These are phyloP conservation scores for Rhegmatorhina hoffmannsi DNA, from an alignment of 2,113 vertebrate species.

Conservation along the genomic window DNA sequence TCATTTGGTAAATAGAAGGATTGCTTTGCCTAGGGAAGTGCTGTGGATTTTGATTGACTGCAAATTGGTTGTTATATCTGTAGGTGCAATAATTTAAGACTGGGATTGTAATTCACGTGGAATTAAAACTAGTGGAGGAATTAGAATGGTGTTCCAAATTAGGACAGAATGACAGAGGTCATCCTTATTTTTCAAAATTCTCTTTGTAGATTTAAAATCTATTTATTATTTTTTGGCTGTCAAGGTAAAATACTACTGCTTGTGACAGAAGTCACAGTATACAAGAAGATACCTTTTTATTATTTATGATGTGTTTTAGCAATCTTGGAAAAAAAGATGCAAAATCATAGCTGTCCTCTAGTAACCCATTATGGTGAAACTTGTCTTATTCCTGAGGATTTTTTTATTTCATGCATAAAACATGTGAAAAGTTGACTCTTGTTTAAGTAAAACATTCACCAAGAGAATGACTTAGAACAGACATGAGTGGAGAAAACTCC, in stretches of 20 bases:
- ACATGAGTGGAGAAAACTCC: neutral
- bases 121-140: neutral
- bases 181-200: neutral
- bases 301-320: neutral
- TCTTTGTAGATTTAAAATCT: neutral
- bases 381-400: neutral
- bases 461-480: neutral
- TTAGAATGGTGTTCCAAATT: neutral
- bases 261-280: neutral
- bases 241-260: neutral
- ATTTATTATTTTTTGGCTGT: neutral
- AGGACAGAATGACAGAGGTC: neutral
- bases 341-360: neutral
- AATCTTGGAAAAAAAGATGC: neutral
- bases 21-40: fast-evolving
- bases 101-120: neutral
- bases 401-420: neutral
- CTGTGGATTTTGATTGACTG: neutral
- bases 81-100: neutral
- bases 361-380: neutral
- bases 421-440: neutral
- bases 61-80: neutral
- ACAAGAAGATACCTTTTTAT: neutral
- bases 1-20: neutral
- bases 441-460: neutral